Percentiles rank a stretch among this genome's conserved stretches.
phyloP scores from a whole-genome alignment of 2,888 invertebrate species.

The Chorisops tibialis region DNA sequence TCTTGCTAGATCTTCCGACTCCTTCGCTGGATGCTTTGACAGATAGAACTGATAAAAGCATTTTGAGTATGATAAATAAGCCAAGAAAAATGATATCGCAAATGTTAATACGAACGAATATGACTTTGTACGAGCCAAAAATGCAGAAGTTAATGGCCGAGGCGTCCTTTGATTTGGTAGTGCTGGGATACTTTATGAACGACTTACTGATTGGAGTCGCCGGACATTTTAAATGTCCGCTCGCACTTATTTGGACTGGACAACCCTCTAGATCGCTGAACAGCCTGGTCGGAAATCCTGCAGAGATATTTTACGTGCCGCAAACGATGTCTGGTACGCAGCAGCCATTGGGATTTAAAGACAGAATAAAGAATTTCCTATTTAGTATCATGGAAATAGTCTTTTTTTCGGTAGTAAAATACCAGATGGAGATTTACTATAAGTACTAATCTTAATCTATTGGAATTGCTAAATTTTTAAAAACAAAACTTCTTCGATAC shows the following conservation, averaged over 20 bases:
- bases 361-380: conserved; percentile 9
- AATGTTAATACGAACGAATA: background rate
- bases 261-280: background rate
- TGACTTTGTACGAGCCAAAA: background rate
- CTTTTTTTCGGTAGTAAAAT: conserved; percentile 5
- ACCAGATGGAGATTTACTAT: background rate
- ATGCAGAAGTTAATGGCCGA: conserved; percentile 18
- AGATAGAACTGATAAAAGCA: background rate
- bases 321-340: background rate
- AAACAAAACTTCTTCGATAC: background rate
- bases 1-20: conserved; percentile 2
- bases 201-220: conserved; percentile 28
- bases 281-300: conserved; percentile 17
- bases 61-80: background rate
- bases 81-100: background rate
- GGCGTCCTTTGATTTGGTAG: conserved; percentile 28
- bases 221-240: conserved; percentile 32
- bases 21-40: background rate
- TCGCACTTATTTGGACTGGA: conserved; percentile 10
- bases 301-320: conserved; percentile 12
- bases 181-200: conserved; percentile 24
- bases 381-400: background rate
- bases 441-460: no score
- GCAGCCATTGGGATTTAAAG: conserved; percentile 15
- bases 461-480: background rate